Base-by-base conservation (phyloP, 1,140 invertebrate genomes). In the Sinonovacula constricta region DNA sequence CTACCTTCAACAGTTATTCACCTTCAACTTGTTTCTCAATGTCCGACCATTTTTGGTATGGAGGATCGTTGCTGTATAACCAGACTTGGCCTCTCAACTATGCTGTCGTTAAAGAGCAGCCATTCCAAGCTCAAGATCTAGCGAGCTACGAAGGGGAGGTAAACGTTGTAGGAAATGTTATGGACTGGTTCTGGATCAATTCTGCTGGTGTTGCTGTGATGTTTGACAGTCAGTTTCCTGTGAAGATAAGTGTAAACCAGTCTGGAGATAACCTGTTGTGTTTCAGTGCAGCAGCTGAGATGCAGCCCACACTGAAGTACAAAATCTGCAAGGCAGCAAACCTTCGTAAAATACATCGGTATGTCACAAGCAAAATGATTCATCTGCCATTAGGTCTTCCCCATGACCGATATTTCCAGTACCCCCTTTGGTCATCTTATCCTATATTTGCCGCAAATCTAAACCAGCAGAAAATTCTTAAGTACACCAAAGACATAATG, bases 381-480 rank as follows among this genome's bases (percentile, higher is more conserved):
- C 80, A 72, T n/a, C 81, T 76, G 15, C 88, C 89, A 36, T 65
- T 60, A 59, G 81, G 54, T 22, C 90, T 93, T 60, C 96, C 96
- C 0, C 94, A 96, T 82, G 91, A 93, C 57, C n/a, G n/a, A n/a
- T n/a, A n/a, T n/a, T n/a, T n/a, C n/a, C n/a, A n/a, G n/a, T n/a
- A n/a, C n/a, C n/a, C n/a, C n/a, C n/a, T n/a, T n/a, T n/a, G n/a
- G 96, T 97, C 96, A 0, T 98, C 97, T 0, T 97, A 96, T 96
- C 95, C 94, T 1, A 93, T 94, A 83, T 97, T 94, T 86, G 94
- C 95, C 39, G 86, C 84, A 36, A 68, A 85, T 14, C 94, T 98
- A 1, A 93, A 93, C 85, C 93, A 95, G 56, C 78, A 83, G 0
- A 92, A 93, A 24, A 92, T 97, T 0, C 81, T 94, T 3, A 78